These are phyloP conservation scores for Sisyra nigra DNA, from an alignment of 2,888 invertebrate genomes.

Conservation along the genomic window DNA sequence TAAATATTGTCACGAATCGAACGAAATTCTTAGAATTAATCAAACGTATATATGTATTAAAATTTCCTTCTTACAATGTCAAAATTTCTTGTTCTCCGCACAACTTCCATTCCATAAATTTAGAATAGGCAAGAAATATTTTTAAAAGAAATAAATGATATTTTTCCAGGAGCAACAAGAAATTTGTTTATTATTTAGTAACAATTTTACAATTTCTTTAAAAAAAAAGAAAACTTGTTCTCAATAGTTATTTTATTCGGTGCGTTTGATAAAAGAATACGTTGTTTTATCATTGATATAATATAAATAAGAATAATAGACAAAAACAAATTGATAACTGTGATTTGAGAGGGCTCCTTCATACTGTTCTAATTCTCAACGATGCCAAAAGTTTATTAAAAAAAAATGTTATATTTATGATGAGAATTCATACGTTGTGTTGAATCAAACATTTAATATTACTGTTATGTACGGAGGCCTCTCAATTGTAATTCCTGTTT, in stretches of 20 bases:
- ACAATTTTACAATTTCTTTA: not conserved
- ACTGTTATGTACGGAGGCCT: conserved; percentile 4
- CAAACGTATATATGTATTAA: not conserved
- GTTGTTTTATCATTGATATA: not conserved
- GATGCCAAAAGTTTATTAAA: conserved; percentile 6
- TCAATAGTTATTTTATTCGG: not conserved
- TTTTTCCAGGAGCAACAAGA: conserved; percentile 3
- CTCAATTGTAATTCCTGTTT: conserved; percentile 8
- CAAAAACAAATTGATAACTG: conserved; percentile 26
- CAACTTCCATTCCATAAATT: conserved; percentile 4
- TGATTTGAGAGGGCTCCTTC: conserved; percentile 32
- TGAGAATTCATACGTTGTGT: no score
- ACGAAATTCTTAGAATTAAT: not conserved
- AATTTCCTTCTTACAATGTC: not conserved
- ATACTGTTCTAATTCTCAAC: not conserved
- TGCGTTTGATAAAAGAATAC: not conserved
- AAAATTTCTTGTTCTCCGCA: conserved; percentile 3
- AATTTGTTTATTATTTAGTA: conserved; percentile 1
- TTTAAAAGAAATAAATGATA: not conserved
- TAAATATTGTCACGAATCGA: not conserved
- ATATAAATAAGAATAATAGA: conserved; percentile 7
- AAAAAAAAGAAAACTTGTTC: not conserved
- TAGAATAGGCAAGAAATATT: conserved; percentile 1
- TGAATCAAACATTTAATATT: not conserved
- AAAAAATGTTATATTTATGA: not conserved